phyloP scores from a whole-genome alignment of 2,888 invertebrate species.

The Ypsolopha sequella region DNA sequence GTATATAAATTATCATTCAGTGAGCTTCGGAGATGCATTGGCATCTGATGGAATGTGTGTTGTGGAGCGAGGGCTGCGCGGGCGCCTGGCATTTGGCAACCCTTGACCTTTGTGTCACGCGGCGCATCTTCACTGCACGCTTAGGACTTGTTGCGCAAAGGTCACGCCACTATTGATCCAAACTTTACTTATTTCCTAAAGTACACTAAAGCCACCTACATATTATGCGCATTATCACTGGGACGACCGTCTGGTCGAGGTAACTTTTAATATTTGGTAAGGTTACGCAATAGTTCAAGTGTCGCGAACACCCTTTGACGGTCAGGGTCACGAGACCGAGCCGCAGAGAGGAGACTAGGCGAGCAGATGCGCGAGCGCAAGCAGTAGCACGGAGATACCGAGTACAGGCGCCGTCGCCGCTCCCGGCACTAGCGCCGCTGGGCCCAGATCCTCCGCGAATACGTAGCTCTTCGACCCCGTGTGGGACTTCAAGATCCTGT shows the following conservation, averaged over 20 bases:
- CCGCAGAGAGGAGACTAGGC: constrained; percentile 36
- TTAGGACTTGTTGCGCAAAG: constrained; percentile 30
- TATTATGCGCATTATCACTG: constrained; percentile 56
- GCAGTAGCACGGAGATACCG: constrained; percentile 33
- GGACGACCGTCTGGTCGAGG: constrained; percentile 52
- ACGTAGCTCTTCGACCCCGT: constrained; percentile 76
- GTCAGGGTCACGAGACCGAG: constrained; percentile 23
- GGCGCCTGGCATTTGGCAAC: constrained; percentile 41
- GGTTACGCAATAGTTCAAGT: constrained; percentile 46
- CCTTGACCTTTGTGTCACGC: constrained; percentile 49
- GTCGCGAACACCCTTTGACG: constrained; percentile 29
- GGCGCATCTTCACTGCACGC: constrained; percentile 42
- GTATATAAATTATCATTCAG: background rate
- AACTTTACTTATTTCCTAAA: constrained; percentile 15
- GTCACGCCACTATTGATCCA: constrained; percentile 22
- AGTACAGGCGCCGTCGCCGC: constrained; percentile 36
- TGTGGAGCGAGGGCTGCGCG: constrained; percentile 23
- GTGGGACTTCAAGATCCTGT: constrained; percentile 73
- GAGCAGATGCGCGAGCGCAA: constrained; percentile 45
- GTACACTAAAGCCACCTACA: background rate
- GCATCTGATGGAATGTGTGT: constrained; percentile 44
- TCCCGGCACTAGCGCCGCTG: constrained; percentile 19
- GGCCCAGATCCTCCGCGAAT: constrained; percentile 50
- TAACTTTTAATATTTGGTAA: constrained; percentile 67
- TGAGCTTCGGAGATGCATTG: background rate